These are phyloP conservation scores for Sebastolobus altivelis DNA, from an alignment of 2,797 vertebrate species.

Conservation along the genomic window DNA sequence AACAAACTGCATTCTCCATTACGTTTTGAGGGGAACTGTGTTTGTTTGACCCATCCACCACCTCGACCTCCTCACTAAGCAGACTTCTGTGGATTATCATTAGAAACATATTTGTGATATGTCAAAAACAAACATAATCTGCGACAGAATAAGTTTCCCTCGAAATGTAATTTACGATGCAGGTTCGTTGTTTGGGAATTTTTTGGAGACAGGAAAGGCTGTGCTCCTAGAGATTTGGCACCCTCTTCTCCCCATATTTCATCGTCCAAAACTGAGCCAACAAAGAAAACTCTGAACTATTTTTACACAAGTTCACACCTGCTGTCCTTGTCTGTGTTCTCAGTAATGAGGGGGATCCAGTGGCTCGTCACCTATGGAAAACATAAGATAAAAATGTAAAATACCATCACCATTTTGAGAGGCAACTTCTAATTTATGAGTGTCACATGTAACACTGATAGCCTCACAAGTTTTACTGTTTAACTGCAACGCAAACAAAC, in stretches of 20 bases:
- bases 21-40: too few relatives aligned
- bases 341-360: constrained; percentile 98
- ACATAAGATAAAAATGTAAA: background rate
- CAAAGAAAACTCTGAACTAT: background rate
- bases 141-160: too few relatives aligned
- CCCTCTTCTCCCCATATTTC: background rate
- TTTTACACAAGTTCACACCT: constrained; percentile 83
- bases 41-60: too few relatives aligned
- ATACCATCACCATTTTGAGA: background rate
- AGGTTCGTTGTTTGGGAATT: too few relatives aligned
- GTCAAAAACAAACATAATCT: too few relatives aligned
- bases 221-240: background rate
- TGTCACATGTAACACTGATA: background rate
- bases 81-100: too few relatives aligned
- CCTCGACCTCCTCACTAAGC: too few relatives aligned
- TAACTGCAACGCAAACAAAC: constrained; percentile 24
- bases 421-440: background rate
- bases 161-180: too few relatives aligned
- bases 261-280: background rate
- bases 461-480: background rate
- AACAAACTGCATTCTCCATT: too few relatives aligned
- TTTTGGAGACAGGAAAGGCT: too few relatives aligned
- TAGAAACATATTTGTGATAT: too few relatives aligned
- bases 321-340: constrained; percentile 98
- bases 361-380: constrained; percentile 91